Conservation (phyloP, 2,113 vertebrate species). For the Psittacula cyanocephala region DNA sequence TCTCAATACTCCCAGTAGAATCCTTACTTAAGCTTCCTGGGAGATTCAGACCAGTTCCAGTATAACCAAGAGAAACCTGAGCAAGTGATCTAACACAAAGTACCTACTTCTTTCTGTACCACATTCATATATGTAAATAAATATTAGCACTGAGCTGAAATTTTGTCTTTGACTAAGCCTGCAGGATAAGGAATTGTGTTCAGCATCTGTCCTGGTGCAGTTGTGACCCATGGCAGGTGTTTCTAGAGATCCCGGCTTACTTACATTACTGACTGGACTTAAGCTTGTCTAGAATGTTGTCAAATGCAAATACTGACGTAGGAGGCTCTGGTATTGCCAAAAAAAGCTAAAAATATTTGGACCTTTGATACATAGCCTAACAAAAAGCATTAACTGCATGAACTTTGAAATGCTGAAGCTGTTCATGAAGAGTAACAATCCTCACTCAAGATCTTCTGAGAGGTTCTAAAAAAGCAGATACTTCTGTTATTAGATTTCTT, state of each 20-base stretch:
- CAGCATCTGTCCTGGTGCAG: neutral
- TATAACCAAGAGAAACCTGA: neutral
- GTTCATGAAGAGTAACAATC: neutral
- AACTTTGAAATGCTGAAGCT: neutral
- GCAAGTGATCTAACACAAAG: neutral
- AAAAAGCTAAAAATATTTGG: neutral
- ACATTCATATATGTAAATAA: neutral
- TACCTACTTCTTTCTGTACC: neutral
- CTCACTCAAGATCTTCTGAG: neutral
- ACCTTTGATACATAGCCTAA: neutral
- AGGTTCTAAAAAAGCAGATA: neutral
- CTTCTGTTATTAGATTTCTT: neutral
- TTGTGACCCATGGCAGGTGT: neutral
- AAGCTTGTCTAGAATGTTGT: neutral
- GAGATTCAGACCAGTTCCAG: neutral
- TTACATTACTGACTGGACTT: neutral
- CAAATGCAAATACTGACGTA: neutral
- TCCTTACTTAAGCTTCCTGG: neutral
- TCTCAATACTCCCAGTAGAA: neutral
- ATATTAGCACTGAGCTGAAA: neutral
- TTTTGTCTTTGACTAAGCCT: neutral
- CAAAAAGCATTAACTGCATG: neutral
- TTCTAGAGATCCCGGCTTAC: neutral
- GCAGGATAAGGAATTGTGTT: neutral
- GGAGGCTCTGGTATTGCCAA: neutral